Percentiles rank a stretch among this genome's conserved stretches.
Evolutionary conservation across 1,140 invertebrate species (phyloP).

Genomic region (Drosophila nigromelanica): DNA sequence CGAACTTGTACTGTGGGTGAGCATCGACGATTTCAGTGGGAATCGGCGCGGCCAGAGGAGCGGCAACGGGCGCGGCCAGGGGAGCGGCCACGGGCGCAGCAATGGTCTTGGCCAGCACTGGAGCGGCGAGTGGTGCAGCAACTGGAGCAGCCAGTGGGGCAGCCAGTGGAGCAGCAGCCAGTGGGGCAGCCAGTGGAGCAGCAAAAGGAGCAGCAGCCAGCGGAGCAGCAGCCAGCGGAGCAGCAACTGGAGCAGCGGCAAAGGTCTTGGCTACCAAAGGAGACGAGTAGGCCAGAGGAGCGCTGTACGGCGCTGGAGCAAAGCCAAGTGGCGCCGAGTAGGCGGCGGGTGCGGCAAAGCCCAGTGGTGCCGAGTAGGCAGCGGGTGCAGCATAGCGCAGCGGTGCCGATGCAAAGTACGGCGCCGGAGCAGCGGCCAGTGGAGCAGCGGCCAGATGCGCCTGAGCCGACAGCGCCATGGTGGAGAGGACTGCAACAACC

Average conservation of each 20-base stretch:
- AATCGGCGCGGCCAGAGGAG: conserved; percentile 63
- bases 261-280: conserved; percentile 53
- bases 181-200: conserved; percentile 37
- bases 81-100: conserved; percentile 77
- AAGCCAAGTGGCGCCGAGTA: conserved; percentile 61
- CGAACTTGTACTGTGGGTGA: conserved; percentile 85
- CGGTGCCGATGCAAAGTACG: conserved; percentile 41
- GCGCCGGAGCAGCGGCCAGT: conserved; percentile 53
- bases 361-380: conserved; percentile 47
- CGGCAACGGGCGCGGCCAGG: conserved; percentile 60
- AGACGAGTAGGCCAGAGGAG: conserved; percentile 48
- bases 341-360: conserved; percentile 60
- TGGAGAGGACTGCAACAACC: conserved; percentile 81
- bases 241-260: conserved; percentile 55
- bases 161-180: conserved; percentile 54
- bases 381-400: conserved; percentile 24
- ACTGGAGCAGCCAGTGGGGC: conserved; percentile 53
- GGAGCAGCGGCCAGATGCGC: conserved; percentile 61
- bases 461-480: conserved; percentile 72
- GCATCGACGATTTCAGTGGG: conserved; percentile 84
- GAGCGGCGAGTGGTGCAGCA: conserved; percentile 49
- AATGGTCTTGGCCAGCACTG: conserved; percentile 63
- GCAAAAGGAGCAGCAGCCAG: no score
- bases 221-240: conserved; percentile 57
- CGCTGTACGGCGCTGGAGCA: conserved; percentile 52